Conservation (phyloP, 92 coral and sea anemone species). For the Epizoanthus scotinus region DNA sequence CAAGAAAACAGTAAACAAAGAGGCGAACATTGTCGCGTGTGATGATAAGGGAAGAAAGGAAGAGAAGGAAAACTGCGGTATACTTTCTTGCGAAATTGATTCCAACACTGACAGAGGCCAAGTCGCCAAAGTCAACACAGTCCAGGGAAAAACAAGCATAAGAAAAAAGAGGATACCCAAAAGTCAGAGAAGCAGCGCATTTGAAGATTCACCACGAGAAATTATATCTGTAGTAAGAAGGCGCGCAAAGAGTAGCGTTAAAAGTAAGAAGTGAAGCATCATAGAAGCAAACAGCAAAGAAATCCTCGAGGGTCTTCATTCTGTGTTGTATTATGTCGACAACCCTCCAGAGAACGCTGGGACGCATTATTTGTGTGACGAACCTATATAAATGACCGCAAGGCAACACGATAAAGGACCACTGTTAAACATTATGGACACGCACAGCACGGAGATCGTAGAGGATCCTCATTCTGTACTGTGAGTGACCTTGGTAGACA, state of each 20-base stretch:
- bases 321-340: neutral
- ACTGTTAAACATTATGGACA: neutral
- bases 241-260: neutral
- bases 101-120: neutral
- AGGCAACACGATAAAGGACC: no score
- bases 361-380: no score
- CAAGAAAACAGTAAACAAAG: neutral
- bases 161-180: constrained; percentile 33
- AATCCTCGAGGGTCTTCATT: no score
- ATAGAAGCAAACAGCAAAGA: neutral
- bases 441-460: neutral
- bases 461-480: no score
- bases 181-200: constrained; percentile 21
- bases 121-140: neutral
- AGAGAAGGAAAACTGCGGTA: neutral
- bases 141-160: neutral
- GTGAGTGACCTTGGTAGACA: no score
- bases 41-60: neutral
- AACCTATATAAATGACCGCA: no score
- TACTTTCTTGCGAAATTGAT: neutral
- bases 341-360: neutral
- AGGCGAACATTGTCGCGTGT: neutral
- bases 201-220: constrained; percentile 22
- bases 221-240: neutral
- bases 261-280: neutral